Evolutionary conservation across 2,113 vertebrate species (phyloP).

Genomic region (Chloropsis cyanopogon): DNA sequence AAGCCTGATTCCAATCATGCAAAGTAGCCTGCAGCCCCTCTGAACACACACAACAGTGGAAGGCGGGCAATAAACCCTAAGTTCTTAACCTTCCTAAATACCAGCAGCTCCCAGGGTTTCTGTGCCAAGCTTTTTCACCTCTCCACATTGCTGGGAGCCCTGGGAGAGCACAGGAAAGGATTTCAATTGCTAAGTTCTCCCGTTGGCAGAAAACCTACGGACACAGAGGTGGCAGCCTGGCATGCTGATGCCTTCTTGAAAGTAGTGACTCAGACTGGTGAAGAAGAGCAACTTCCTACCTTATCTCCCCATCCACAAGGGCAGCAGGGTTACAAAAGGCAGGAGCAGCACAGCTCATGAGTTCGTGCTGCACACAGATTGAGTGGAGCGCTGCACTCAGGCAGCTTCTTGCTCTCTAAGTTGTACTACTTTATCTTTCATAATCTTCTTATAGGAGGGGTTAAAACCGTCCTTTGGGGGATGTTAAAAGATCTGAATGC

Average conservation of each 20-base stretch:
- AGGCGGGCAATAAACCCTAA: not conserved
- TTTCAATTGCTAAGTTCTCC: not conserved
- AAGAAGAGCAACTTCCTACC: slow-evolving; percentile 23
- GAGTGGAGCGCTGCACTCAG: fast-evolving
- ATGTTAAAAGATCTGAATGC: not conserved
- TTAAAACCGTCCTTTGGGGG: not conserved
- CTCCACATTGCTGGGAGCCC: not conserved
- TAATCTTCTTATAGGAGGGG: not conserved
- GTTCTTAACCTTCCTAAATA: not conserved
- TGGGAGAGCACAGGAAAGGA: not conserved
- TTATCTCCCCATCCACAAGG: not conserved
- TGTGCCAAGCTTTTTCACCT: not conserved
- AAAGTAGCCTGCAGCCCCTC: not conserved
- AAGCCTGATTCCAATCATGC: not conserved
- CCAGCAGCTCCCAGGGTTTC: not conserved
- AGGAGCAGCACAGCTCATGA: not conserved
- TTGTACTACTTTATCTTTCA: not conserved
- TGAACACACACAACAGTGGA: not conserved
- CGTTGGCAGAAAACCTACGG: not conserved
- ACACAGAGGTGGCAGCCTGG: not conserved
- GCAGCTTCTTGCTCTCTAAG: not conserved
- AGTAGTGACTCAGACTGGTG: slow-evolving; percentile 38
- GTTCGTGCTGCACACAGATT: not conserved
- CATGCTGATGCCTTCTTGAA: not conserved
- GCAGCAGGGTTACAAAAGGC: not conserved